Conservation (phyloP, 1,140 invertebrate genomes). For the Nephila pilipes region DNA sequence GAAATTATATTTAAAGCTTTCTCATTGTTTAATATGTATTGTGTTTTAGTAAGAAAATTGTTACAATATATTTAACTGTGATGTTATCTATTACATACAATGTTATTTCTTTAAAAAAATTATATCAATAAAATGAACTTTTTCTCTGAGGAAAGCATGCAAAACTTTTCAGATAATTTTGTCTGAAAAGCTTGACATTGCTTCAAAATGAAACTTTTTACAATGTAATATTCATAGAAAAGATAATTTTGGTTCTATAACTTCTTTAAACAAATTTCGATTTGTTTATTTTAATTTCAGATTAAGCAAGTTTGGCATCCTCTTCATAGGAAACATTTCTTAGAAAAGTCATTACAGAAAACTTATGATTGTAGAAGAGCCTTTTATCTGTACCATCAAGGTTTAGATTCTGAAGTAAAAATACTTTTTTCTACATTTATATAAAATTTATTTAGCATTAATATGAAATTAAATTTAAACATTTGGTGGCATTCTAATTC, state of each 20-base stretch:
- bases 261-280: not conserved
- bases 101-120: no score
- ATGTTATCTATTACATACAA: no score
- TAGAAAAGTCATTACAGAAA: constrained; percentile 90
- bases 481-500: not conserved
- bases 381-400: constrained; percentile 95
- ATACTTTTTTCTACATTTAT: not conserved
- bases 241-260: not conserved
- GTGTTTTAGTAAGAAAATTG: no score
- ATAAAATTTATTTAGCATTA: not conserved
- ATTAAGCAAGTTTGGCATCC: constrained; percentile 96
- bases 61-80: no score
- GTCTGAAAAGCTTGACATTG: no score
- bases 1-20: no score
- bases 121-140: no score
- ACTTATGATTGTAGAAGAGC: constrained; percentile 94
- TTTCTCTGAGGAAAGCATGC: no score
- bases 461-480: not conserved
- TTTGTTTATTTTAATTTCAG: constrained; percentile 78
- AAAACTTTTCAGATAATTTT: no score
- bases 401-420: constrained; percentile 86
- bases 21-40: no score
- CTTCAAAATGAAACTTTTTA: no score
- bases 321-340: constrained; percentile 92
- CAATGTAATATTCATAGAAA: no score